Evolutionary conservation across 1,140 invertebrate species (phyloP), one percentile per base, ranked within the genome.

Genomic region (Bicyclus anynana): DNA sequence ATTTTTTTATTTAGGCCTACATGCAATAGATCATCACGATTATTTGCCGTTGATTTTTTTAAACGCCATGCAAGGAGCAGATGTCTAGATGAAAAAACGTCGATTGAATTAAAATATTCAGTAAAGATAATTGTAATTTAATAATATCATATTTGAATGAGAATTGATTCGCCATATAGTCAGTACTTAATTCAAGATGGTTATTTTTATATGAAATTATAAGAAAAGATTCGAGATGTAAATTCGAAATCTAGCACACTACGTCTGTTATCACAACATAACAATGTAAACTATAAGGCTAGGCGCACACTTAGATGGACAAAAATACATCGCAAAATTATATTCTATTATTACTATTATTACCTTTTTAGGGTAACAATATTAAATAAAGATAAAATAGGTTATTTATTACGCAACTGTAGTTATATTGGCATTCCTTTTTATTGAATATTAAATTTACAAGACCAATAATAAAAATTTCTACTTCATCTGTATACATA

Each of bases 191-290:
- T n/a, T 33, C 7, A 33, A 33, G 29, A 33, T 33, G 1, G 7
- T 4, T 23, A 7, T 2, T 23, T 23, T 7, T 23, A 23, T 23
- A 23, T 23, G 23, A 64, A 62, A 62, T 46, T 60, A 62, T 33
- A 70, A 56, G 48, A 16, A 40, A 16, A 42, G 20, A 62, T 48
- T 54, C 33, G 46, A 47, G 27, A 46, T 50, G 18, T 54, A 67
- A 69, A 65, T 65, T 70, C 60, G 69, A 70, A 56, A 64, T 76
- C 76, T 82, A 82, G 79, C 77, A 80, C 72, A 72, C 77, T 80
- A 77, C 52, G 35, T 67, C 55, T 67, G 65, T 65, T 78, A 77
- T 80, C 77, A 80, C 77, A 80, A 70, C 74, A 76, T 65, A 70
- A 65, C 53, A 72, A 64, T 59, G 53, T 55, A 59, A 60, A 53